Evolutionary conservation across 2,888 invertebrate species (phyloP).

Genomic region (Cosmia trapezina): DNA sequence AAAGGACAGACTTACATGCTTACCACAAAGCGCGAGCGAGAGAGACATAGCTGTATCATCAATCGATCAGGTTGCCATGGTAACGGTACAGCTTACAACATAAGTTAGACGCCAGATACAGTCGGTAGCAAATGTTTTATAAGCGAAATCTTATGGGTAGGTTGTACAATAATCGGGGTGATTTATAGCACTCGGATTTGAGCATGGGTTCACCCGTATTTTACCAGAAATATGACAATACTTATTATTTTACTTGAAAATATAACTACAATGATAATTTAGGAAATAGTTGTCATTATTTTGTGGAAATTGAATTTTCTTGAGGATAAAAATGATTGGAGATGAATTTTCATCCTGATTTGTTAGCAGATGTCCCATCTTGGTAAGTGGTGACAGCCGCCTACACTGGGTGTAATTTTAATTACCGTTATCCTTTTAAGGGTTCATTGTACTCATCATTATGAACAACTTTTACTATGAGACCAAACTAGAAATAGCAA

Average conservation of each 20-base stretch:
- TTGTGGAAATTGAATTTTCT: slow-evolving; percentile 8
- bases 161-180: slow-evolving; percentile 46
- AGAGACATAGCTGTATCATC: slow-evolving; percentile 69
- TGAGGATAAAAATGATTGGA: neutral
- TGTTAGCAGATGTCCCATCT: neutral
- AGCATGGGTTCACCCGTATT: slow-evolving; percentile 34
- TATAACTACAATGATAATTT: slow-evolving; percentile 22
- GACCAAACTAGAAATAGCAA: too few species aligned
- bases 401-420: too few species aligned
- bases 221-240: slow-evolving; percentile 42
- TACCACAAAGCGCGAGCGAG: slow-evolving; percentile 57
- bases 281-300: slow-evolving; percentile 5
- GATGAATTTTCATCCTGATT: neutral
- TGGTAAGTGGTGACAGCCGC: neutral
- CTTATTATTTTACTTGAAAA: slow-evolving; percentile 27
- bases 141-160: slow-evolving; percentile 6
- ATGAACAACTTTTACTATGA: too few species aligned
- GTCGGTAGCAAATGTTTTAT: slow-evolving; percentile 26
- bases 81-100: slow-evolving; percentile 67
- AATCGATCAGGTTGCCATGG: slow-evolving; percentile 85
- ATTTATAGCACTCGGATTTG: slow-evolving; percentile 47
- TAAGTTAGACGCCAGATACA: slow-evolving; percentile 49
- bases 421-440: too few species aligned
- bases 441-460: too few species aligned
- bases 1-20: slow-evolving; percentile 54